Conservation (phyloP, 2,113 vertebrate species). For the Zingel zingel region DNA sequence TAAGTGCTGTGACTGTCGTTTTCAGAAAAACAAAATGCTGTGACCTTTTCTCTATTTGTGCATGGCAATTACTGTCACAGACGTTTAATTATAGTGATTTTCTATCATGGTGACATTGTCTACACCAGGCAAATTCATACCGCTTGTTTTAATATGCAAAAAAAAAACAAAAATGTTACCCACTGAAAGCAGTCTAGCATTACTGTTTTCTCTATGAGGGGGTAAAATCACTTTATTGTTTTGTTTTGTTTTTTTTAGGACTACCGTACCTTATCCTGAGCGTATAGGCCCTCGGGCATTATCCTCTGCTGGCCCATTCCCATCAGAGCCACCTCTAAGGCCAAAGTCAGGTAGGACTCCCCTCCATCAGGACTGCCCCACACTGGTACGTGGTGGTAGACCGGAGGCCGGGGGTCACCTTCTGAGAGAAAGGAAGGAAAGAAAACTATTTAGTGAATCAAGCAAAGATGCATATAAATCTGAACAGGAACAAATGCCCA, state of each 20-base stretch:
- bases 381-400: slow-evolving; percentile 94
- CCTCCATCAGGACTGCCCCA: slow-evolving; percentile 85
- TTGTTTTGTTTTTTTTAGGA: neutral
- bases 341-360: slow-evolving; percentile 96
- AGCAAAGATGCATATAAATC: neutral
- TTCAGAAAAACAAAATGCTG: slow-evolving; percentile 34
- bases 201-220: neutral
- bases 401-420: slow-evolving; percentile 91
- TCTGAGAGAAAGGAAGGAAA: slow-evolving; percentile 79
- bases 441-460: neutral
- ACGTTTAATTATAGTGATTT: slow-evolving; percentile 57
- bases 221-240: neutral
- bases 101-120: slow-evolving; percentile 31
- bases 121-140: slow-evolving; percentile 15
- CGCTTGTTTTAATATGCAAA: slow-evolving; percentile 24
- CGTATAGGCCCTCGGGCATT: slow-evolving; percentile 97
- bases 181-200: neutral
- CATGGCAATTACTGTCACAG: slow-evolving; percentile 39
- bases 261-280: slow-evolving; percentile 90
- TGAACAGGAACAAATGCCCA: neutral
- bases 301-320: slow-evolving; percentile 98
- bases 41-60: slow-evolving; percentile 42
- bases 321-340: slow-evolving; percentile 97
- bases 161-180: too few species aligned
- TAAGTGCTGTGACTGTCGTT: slow-evolving; percentile 42